These are phyloP conservation scores for Pristionchus fissidentatus DNA, from an alignment of 2,888 invertebrate species.

Conservation along the genomic window DNA sequence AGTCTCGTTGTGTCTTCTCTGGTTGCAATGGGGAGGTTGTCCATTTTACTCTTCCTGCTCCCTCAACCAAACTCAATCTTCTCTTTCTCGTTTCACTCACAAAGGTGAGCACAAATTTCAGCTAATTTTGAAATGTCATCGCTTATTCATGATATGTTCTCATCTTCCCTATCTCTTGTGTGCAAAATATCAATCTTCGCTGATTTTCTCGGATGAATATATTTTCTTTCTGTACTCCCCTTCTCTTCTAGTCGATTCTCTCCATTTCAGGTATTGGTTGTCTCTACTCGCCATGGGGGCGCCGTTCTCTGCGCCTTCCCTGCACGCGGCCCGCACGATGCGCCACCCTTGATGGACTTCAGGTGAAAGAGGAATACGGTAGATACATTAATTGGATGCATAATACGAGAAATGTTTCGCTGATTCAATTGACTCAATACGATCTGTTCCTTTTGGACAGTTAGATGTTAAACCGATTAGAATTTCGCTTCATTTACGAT, in stretches of 20 bases:
- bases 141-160: too few species aligned
- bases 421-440: too few species aligned
- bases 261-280: conserved; percentile 55
- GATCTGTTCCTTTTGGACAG: too few species aligned
- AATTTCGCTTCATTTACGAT: too few species aligned
- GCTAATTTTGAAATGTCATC: too few species aligned
- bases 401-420: neutral
- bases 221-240: conserved; percentile 44
- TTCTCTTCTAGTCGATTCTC: too few species aligned
- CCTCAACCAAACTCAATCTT: conserved; percentile 52
- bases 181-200: too few species aligned
- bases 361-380: neutral
- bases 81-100: conserved; percentile 68
- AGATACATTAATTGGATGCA: conserved; percentile 6
- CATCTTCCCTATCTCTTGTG: too few species aligned
- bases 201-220: too few species aligned
- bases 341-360: conserved; percentile 87
- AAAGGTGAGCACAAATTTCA: conserved; percentile 53
- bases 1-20: conserved; percentile 93
- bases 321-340: conserved; percentile 79
- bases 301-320: conserved; percentile 58
- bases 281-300: conserved; percentile 58
- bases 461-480: too few species aligned
- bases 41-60: conserved; percentile 57
- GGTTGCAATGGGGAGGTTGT: conserved; percentile 88